Evolutionary conservation across 2,888 invertebrate species (phyloP), one percentile per base, ranked within the genome.

Genomic region (Sarcophaga variegata): DNA sequence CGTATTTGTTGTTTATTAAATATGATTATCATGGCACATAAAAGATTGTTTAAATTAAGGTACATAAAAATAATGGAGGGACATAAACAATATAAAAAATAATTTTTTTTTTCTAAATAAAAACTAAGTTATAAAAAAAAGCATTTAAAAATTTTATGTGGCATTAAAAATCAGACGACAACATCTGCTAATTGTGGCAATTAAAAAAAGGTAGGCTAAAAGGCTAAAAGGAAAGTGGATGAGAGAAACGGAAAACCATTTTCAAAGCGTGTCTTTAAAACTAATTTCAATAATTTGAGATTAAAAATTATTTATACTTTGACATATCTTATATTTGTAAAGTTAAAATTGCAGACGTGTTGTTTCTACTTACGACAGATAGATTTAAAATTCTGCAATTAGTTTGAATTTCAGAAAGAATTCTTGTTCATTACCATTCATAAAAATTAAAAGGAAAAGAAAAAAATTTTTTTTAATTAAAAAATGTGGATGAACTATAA

Each of bases 151-250:
- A 27, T 78, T 62, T 62, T 64, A 25, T 59, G 64, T 59, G n/a
- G 37, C 70, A 64, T 14, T 76, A 63, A 76, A 82, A 63, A 64
- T 76, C 76, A 77, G 64, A 54, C 64, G 77, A 45, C 22, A 76
- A 76, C 37, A 70, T 37, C 60, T 63, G 74, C 64, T 66, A 64
- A 66, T 66, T 76, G 72, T n/a, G 49, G 63, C 3, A 64, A 70
- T 37, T 49, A n/a, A 8, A 12, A 70, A 1, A 62, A 37, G 17
- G 17, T 10, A 12, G 37, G n/a, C 11, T 17, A 10, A 17, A 12
- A 54, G 54, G 17, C 54, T 54, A 54, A 54, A 54, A 14, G 54
- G 10, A 54, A 4, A 54, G 4, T 2, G 14, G 5, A 54, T 54
- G 17, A 17, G 54, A 54, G 3, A 14, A 37, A 37, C 2, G 37